phyloP scores from a whole-genome alignment of 2,113 vertebrate species.

The Beaufortia kweichowensis region DNA sequence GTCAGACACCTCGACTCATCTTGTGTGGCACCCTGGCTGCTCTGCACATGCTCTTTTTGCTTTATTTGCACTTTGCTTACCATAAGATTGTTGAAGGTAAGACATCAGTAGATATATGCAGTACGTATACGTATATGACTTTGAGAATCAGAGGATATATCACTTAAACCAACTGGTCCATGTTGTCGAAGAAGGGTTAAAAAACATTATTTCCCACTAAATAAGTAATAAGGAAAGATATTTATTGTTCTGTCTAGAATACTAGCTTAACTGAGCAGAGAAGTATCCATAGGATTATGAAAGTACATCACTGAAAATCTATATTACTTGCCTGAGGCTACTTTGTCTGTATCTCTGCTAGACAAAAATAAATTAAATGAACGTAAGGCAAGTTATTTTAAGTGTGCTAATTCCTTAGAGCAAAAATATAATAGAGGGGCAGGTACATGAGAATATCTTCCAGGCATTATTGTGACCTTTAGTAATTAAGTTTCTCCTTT shows the following conservation, averaged over 20 bases:
- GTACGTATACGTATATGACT: background rate
- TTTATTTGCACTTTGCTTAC: slow-evolving; percentile 97
- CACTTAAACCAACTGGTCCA: too few species aligned
- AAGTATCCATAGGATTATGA: background rate
- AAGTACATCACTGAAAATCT: background rate
- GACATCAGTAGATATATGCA: slow-evolving; percentile 16
- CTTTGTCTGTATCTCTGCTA: background rate
- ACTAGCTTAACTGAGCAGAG: background rate
- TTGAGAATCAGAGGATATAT: too few species aligned
- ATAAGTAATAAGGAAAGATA: background rate
- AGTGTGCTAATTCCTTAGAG: background rate
- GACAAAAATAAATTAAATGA: background rate
- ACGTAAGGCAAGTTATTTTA: background rate
- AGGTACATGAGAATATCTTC: slow-evolving; percentile 5
- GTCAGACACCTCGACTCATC: slow-evolving; percentile 89
- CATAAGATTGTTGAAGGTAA: slow-evolving; percentile 95
- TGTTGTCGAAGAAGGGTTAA: too few species aligned
- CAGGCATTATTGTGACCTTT: slow-evolving; percentile 17
- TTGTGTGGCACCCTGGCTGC: slow-evolving; percentile 85
- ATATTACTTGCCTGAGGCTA: background rate
- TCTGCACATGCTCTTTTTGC: slow-evolving; percentile 96
- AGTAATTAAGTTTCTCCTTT: slow-evolving; percentile 44
- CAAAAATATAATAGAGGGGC: slow-evolving; percentile 9
- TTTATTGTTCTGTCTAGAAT: background rate
- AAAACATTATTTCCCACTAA: background rate